Percentiles rank a stretch among this genome's conserved stretches.
phyloP scores from a whole-genome alignment of 2,113 vertebrate species.

The Rissa tridactyla region DNA sequence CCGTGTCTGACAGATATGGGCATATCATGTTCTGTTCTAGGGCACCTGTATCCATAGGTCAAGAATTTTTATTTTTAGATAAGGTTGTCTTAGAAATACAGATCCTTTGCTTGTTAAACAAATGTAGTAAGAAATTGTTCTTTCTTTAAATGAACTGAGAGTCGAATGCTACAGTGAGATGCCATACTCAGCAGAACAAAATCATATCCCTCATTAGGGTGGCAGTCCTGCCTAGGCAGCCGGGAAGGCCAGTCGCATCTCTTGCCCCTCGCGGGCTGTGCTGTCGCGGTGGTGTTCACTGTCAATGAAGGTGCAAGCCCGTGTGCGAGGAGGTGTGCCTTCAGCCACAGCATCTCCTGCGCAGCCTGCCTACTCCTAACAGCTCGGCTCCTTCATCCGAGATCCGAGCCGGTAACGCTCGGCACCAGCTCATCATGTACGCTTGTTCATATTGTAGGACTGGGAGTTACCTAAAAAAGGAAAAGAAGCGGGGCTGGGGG shows the following conservation, averaged over 20 bases:
- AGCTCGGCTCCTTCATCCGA: not conserved
- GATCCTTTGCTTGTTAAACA: not conserved
- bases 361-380: accelerated
- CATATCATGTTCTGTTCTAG: not conserved
- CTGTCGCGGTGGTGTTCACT: not conserved
- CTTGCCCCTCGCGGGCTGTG: accelerated
- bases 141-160: not conserved
- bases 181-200: not conserved
- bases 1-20: accelerated
- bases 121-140: not conserved
- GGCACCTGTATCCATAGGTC: not conserved
- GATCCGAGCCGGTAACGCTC: not conserved
- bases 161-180: not conserved
- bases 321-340: too few relatives aligned
- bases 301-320: accelerated
- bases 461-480: not conserved
- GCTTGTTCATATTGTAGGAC: not conserved
- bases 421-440: not conserved
- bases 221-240: not conserved
- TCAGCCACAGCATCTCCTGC: not conserved
- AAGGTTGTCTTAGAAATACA: not conserved
- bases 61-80: not conserved
- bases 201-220: not conserved
- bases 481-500: too few relatives aligned
- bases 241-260: accelerated